These are phyloP conservation scores for Lasiommata megera DNA, from an alignment of 2,888 invertebrate species.

Conservation along the genomic window DNA sequence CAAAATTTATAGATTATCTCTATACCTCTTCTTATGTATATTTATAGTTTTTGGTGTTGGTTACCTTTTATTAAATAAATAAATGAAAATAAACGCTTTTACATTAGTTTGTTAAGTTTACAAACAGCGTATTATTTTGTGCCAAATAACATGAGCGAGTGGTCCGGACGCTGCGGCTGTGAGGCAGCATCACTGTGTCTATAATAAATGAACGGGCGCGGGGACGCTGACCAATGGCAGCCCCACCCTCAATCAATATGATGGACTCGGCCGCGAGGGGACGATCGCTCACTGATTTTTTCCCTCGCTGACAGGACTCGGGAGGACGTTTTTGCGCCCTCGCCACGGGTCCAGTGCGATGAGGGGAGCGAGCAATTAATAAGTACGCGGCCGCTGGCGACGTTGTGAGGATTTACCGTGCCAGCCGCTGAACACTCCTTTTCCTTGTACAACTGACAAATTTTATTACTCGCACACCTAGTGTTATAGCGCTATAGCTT, in stretches of 20 bases:
- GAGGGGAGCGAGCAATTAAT: constrained; percentile 77
- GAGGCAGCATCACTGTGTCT: constrained; percentile 75
- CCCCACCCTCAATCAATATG: constrained; percentile 83
- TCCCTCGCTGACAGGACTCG: constrained; percentile 80
- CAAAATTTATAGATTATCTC: too few species aligned
- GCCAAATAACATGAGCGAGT: constrained; percentile 10
- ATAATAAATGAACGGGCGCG: constrained; percentile 82
- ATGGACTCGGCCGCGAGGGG: constrained; percentile 81
- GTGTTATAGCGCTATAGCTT: constrained; percentile 36
- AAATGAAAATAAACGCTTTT: background rate
- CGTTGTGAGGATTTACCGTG: constrained; percentile 30
- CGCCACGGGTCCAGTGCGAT: constrained; percentile 51
- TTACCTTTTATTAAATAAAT: too few species aligned
- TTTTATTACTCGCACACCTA: constrained; percentile 23
- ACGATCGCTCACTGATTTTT: constrained; percentile 82
- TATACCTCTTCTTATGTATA: too few species aligned
- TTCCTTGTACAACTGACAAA: constrained; percentile 39
- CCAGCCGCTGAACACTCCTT: constrained; percentile 55
- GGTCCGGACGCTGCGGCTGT: constrained; percentile 41
- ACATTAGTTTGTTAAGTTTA: background rate
- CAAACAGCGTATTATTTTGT: background rate
- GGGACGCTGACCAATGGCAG: constrained; percentile 80
- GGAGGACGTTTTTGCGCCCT: constrained; percentile 80
- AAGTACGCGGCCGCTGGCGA: constrained; percentile 57
- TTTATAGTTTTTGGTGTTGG: too few species aligned